Evolutionary conservation across 2,113 vertebrate species (phyloP), one percentile per base, ranked within the genome.

Genomic region (Hippocampus mohnikei): DNA sequence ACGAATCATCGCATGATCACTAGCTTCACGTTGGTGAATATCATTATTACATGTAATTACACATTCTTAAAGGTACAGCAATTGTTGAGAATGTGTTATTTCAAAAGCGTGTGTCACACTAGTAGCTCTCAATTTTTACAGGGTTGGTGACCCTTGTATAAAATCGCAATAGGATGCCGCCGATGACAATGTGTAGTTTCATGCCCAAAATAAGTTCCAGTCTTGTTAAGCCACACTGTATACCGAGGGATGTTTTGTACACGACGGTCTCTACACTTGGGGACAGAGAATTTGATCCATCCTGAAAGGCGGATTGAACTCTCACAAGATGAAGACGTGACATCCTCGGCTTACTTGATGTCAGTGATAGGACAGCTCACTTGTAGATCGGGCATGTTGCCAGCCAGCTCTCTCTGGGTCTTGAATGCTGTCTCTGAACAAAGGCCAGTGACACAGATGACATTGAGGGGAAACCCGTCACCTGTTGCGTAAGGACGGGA

Each of bases 321-420:
- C 84, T 88, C 80, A 77, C 84, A 78, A 80, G 81, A 91, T 89
- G 88, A 91, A 90, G 84, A 92, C 86, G 77, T 91, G 91, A 91
- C 90, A 89, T 87, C 73, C 81, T 84, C 58, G 56, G 82, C 84
- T 85, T 86, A 80, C 80, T 83, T 86, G 84, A 88, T 86, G 89
- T 90, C 88, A 87, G 53, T 78, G 83, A 86, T 83, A 83, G 88
- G 86, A 91, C 90, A 80, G 90, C 90, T 91, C 88, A 90, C 86
- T 91, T 90, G 82, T 84, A 85, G 80, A 89, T 87, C 80, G 83
- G 90, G 88, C 88, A 88, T 70, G 69, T 84, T 79, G 86, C 88
- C 89, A 91, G 85, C 72, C 85, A 67, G 81, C 81, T 81, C 85
- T 85, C 85, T 78, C 87, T 62, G 69, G 84, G 87, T 87, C 85